Evolutionary conservation across 2,113 vertebrate genomes (phyloP), one percentile per base, ranked within the genome.

Genomic region (Turnix velox): DNA sequence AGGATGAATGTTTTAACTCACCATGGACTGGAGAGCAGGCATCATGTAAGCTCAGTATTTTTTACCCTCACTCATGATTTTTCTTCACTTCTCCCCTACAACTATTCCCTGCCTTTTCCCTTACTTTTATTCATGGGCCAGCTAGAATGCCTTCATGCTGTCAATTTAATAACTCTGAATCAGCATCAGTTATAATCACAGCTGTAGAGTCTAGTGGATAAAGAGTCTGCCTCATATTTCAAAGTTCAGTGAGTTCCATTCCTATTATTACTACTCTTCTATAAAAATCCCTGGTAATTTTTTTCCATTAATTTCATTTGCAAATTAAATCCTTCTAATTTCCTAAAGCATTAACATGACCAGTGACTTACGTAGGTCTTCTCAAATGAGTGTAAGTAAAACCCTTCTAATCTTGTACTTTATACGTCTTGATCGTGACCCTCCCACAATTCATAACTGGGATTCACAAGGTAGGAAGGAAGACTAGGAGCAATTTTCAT

Each of bases 311-410:
- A 69, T 89, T 95, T 92, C 0, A 79, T 87, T 94, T 92, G 79
- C 49, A 46, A 92, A 94, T 91, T 89, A 91, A 85, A 91, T 85
- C n/a, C 19, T 89, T 68, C 58, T 84, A 78, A 84, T 92, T 95
- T 94, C 68, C 78, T 72, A 49, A 87, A 91, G 49, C 37, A 73
- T 79, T 80, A 61, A 76, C 65, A 40, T 49, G 45, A 72, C 54
- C 66, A 76, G 43, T 48, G 52, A 78, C 58, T 89, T 87, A 73
- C 17, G 49, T 57, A 85, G 40, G 62, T 87, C 74, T 82, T 52
- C 58, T 33, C 33, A 91, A 92, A 89, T 63, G 15, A 71, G 17
- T 18, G 17, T 51, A 57, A 63, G 88, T 37, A 79, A 89, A 89
- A 82, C 13, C 54, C 91, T 83, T 45, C 68, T 45, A 92, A 43